A percentile compares a stretch with the other conserved stretches of the same genome.
Evolutionary conservation across 2,888 invertebrate species (phyloP).

Genomic region (Celastrina argiolus): DNA sequence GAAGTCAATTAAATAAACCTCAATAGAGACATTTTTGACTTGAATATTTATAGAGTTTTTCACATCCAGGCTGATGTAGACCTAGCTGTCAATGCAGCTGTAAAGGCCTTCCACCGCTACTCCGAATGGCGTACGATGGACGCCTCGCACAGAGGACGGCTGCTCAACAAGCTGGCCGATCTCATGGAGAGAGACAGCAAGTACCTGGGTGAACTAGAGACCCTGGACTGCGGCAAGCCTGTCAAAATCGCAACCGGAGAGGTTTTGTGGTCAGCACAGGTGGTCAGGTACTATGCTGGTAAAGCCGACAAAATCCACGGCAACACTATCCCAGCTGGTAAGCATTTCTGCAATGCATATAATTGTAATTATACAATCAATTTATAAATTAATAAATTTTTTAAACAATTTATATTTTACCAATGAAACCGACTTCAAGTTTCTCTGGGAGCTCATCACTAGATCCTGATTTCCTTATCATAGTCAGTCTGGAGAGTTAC

Average conservation of each 20-base stretch:
- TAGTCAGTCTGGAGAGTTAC: no score
- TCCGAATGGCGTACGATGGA: conserved; percentile 89
- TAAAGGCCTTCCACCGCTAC: conserved; percentile 84
- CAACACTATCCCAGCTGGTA: conserved; percentile 83
- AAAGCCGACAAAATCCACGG: conserved; percentile 94
- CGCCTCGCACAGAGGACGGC: conserved; percentile 85
- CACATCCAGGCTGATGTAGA: conserved; percentile 85
- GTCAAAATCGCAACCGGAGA: conserved; percentile 84
- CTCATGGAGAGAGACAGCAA: conserved; percentile 85
- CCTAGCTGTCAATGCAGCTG: conserved; percentile 87
- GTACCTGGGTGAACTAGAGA: conserved; percentile 92
- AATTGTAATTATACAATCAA: no score
- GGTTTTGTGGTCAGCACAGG: conserved; percentile 79
- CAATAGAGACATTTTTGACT: no score
- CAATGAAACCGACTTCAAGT: no score
- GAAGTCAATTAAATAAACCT: no score
- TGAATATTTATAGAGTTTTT: neutral
- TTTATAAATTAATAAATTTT: no score
- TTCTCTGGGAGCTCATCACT: no score
- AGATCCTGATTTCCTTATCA: no score
- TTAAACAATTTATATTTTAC: no score
- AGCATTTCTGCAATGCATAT: neutral
- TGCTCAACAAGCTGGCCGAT: conserved; percentile 86
- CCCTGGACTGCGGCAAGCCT: conserved; percentile 96
- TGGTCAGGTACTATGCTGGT: conserved; percentile 91